A percentile compares a stretch with the other conserved stretches of the same genome.
phyloP scores from a whole-genome alignment of 1,140 invertebrate genomes.

The Zaprionus africanus region DNA sequence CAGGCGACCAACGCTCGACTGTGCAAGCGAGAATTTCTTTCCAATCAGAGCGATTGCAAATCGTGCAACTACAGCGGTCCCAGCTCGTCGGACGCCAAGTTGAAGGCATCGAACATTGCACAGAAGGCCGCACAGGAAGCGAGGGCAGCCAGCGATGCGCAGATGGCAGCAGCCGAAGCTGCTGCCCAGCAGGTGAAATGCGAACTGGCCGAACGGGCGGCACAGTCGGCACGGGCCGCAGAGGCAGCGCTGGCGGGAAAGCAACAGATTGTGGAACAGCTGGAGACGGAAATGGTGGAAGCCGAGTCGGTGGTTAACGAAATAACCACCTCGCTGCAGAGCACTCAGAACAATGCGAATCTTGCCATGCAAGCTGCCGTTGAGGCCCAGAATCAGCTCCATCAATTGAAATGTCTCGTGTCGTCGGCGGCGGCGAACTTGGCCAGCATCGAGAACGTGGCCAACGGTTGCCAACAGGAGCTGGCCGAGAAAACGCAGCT shows the following conservation, averaged over 20 bases:
- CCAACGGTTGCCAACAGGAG: conserved; percentile 86
- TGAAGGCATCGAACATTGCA: conserved; percentile 86
- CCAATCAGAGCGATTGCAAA: neutral
- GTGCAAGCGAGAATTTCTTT: neutral
- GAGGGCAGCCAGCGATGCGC: conserved; percentile 88
- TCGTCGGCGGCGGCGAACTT: conserved; percentile 86
- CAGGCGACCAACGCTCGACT: neutral
- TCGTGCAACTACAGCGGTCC: neutral
- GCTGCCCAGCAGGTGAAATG: conserved; percentile 88
- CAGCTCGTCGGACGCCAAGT: conserved; percentile 43
- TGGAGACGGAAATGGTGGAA: conserved; percentile 87
- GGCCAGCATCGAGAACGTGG: conserved; percentile 86
- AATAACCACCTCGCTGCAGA: conserved; percentile 86
- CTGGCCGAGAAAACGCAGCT: conserved; percentile 88
- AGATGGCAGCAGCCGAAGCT: conserved; percentile 88
- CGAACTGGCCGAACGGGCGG: conserved; percentile 88
- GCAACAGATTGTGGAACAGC: conserved; percentile 86
- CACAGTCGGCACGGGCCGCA: conserved; percentile 88
- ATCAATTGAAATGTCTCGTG: conserved; percentile 84
- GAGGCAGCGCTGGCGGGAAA: conserved; percentile 88
- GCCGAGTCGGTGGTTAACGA: conserved; percentile 88
- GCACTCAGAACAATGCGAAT: conserved; percentile 86
- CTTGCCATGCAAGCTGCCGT: conserved; percentile 86
- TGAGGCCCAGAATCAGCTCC: conserved; percentile 85
- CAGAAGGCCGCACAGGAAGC: conserved; percentile 88